Percentiles rank a stretch among this genome's conserved stretches.
phyloP scores from a whole-genome alignment of 2,113 vertebrate species.

The Isurus oxyrinchus region DNA sequence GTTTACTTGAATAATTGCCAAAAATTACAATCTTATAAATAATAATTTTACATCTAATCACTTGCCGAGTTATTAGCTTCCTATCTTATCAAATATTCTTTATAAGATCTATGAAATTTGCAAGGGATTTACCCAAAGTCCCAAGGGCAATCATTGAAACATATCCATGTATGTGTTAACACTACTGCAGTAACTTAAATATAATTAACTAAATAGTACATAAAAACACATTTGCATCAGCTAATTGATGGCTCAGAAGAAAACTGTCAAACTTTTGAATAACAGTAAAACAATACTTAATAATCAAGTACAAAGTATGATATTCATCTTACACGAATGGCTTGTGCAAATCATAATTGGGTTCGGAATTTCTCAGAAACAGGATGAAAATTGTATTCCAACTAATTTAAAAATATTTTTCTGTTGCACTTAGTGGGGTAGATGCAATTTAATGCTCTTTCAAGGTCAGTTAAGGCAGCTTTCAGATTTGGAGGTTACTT shows the following conservation, averaged over 20 bases:
- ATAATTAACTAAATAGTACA: neutral
- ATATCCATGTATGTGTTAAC: neutral
- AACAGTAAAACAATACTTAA: neutral
- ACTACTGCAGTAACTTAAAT: neutral
- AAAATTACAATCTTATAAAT: neutral
- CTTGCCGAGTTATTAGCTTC: neutral
- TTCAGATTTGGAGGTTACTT: neutral
- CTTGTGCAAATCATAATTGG: neutral
- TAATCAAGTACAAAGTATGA: neutral
- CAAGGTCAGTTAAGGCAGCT: neutral
- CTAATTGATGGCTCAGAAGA: neutral
- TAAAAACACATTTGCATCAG: neutral
- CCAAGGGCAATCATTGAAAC: neutral
- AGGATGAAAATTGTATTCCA: neutral
- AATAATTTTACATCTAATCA: constrained; percentile 22
- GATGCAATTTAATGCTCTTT: neutral
- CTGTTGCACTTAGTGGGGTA: neutral
- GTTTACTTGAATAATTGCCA: constrained; percentile 6
- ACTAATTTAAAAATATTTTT: neutral
- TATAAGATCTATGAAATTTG: neutral
- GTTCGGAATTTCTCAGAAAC: neutral
- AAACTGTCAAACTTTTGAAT: neutral
- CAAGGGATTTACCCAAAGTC: neutral
- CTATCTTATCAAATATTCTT: neutral
- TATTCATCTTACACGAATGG: neutral